Percentiles rank a stretch among this genome's conserved stretches.
Conservation (phyloP, 2,113 vertebrate species). For the Sprattus sprattus region DNA sequence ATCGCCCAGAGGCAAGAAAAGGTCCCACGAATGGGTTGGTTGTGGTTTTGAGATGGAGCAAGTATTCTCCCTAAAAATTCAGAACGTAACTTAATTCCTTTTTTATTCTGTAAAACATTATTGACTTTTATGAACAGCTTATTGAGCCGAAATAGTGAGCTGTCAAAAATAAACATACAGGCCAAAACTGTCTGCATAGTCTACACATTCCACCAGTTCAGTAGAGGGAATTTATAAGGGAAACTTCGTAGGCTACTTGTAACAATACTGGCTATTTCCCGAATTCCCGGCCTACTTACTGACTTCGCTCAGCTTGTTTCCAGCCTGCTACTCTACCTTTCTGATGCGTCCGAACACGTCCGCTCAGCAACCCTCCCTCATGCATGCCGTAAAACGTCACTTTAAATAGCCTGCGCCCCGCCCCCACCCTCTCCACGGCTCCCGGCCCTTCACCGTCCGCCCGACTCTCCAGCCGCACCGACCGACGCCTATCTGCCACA, state of each 20-base stretch:
- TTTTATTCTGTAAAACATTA: background rate
- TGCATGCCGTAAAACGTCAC: slow-evolving; percentile 57
- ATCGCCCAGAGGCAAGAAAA: background rate
- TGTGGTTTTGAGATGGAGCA: background rate
- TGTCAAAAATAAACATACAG: background rate
- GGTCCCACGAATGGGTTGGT: background rate
- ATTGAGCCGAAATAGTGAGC: background rate
- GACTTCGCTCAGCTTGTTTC: background rate
- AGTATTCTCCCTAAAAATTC: background rate
- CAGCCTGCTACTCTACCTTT: background rate
- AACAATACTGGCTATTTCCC: background rate
- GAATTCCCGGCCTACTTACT: background rate
- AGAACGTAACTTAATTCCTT: background rate
- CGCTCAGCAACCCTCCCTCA: background rate
- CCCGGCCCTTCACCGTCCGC: slow-evolving; percentile 13
- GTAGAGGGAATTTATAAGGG: background rate
- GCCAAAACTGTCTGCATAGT: background rate
- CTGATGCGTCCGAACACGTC: slow-evolving; percentile 45
- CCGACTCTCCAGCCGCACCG: slow-evolving; percentile 22
- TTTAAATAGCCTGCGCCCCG: slow-evolving; percentile 47
- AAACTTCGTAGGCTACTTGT: background rate
- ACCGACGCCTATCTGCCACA: slow-evolving; percentile 11
- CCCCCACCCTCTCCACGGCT: slow-evolving; percentile 25
- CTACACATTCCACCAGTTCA: background rate
- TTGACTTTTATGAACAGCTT: background rate